These are phyloP conservation scores for Drosophila rhopaloa DNA, from an alignment of 1,140 invertebrate species.

Conservation along the genomic window DNA sequence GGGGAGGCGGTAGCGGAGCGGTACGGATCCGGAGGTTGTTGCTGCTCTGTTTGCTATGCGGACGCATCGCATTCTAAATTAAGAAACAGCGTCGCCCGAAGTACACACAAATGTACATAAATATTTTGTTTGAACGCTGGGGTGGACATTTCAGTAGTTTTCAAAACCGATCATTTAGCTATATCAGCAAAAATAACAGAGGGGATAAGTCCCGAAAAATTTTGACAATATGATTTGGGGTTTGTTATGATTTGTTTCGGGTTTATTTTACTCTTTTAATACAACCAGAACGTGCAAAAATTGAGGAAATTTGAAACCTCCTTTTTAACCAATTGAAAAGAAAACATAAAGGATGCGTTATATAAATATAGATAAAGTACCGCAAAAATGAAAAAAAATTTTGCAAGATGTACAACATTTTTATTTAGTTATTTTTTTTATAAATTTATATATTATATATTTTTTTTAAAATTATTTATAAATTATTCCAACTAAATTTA, in stretches of 20 bases:
- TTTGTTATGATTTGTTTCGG: not conserved
- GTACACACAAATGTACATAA: conserved; percentile 54
- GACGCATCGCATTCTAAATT: conserved; percentile 71
- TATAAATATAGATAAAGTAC: not conserved
- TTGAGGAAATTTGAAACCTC: not conserved
- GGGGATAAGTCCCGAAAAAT: not conserved
- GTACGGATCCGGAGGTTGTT: conserved; percentile 10
- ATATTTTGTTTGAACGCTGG: conserved; percentile 41
- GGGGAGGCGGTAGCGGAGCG: conserved; percentile 1
- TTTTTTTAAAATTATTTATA: too few species aligned
- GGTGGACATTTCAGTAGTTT: conserved; percentile 46
- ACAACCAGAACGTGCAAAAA: not conserved
- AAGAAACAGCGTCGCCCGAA: conserved; percentile 57
- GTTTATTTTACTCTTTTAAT: not conserved
- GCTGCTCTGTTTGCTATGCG: conserved; percentile 60
- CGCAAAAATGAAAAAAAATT: too few species aligned
- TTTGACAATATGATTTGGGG: too few species aligned
- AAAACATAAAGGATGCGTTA: not conserved
- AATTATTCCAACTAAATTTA: too few species aligned
- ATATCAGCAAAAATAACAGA: not conserved
- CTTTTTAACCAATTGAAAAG: not conserved
- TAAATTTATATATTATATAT: too few species aligned
- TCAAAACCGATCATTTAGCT: not conserved
- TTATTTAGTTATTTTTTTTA: too few species aligned
- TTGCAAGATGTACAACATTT: too few species aligned